These are phyloP conservation scores for Microcebus ravelobensis DNA, from an alignment of 2,113 vertebrate genomes.

Conservation along the genomic window DNA sequence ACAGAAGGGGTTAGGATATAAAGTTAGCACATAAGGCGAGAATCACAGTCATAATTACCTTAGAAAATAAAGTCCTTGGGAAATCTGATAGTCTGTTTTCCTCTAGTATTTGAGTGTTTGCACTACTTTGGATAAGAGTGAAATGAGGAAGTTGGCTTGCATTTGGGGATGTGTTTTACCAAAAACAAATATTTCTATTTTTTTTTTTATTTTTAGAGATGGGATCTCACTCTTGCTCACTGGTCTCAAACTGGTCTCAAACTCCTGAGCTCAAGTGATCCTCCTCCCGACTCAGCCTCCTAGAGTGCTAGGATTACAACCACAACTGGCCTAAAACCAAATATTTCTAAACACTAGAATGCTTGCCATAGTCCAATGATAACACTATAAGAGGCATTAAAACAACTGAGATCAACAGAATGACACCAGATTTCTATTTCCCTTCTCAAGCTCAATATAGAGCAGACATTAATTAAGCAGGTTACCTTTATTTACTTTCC, in stretches of 20 bases:
- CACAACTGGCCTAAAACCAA: not conserved
- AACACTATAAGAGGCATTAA: not conserved
- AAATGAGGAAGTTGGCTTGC: not conserved
- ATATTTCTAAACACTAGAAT: conserved; percentile 11
- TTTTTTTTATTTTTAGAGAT: no score
- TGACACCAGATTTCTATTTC: not conserved
- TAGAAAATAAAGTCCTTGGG: not conserved
- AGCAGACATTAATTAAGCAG: not conserved
- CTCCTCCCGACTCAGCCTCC: no score
- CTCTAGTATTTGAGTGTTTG: not conserved
- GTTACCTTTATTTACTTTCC: not conserved
- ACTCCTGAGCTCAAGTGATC: no score
- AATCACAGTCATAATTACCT: not conserved
- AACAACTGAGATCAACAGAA: not conserved
- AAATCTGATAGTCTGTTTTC: not conserved
- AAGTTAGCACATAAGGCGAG: not conserved
- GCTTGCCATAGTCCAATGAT: not conserved
- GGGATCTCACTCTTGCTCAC: no score
- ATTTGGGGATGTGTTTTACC: not conserved
- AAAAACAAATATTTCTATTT: conserved; percentile 36
- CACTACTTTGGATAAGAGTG: not conserved
- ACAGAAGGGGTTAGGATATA: not conserved
- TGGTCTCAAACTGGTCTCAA: no score
- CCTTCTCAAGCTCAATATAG: not conserved
- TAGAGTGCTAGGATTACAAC: no score